A percentile compares a stretch with the other conserved stretches of the same genome.
phyloP scores from a whole-genome alignment of 2,797 vertebrate genomes.

The Rhadinocentrus ornatus region DNA sequence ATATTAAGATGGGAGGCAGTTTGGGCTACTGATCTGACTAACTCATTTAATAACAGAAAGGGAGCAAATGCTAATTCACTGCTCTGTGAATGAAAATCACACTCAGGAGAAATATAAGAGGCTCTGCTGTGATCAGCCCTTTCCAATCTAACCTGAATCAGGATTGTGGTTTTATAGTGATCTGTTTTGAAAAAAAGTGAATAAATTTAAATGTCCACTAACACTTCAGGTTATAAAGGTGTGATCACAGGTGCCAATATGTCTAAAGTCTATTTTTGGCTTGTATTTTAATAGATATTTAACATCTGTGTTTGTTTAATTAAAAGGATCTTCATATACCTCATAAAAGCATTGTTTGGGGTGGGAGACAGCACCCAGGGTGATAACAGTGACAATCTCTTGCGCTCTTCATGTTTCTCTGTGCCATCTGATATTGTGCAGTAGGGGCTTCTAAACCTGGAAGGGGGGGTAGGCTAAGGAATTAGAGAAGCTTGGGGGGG shows the following conservation, averaged over 20 bases:
- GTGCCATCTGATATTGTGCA: constrained; percentile 60
- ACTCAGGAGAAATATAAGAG: constrained; percentile 66
- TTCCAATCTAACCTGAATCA: constrained; percentile 66
- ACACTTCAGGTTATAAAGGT: constrained; percentile 45
- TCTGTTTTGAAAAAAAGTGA: constrained; percentile 18
- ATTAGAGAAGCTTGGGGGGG: constrained; percentile 42
- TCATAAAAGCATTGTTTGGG: constrained; percentile 63
- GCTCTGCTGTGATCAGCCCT: constrained; percentile 51
- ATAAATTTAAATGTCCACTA: constrained; percentile 23
- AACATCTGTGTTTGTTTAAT: constrained; percentile 50
- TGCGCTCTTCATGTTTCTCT: constrained; percentile 52
- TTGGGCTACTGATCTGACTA: constrained; percentile 60
- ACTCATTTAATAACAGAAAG: constrained; percentile 61
- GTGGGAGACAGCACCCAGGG: constrained; percentile 37
- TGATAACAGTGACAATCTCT: constrained; percentile 46
- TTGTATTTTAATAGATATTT: constrained; percentile 55
- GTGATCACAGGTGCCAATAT: constrained; percentile 65
- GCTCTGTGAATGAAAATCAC: constrained; percentile 62
- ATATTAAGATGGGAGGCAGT: constrained; percentile 62
- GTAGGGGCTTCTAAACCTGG: constrained; percentile 27
- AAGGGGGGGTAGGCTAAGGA: constrained; percentile 26
- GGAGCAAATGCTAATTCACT: constrained; percentile 58
- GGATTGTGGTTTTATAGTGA: constrained; percentile 50
- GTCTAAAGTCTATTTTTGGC: constrained; percentile 42
- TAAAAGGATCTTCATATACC: constrained; percentile 68